These are phyloP conservation scores for Aplysia californica DNA, from an alignment of 1,140 invertebrate species.

Conservation along the genomic window DNA sequence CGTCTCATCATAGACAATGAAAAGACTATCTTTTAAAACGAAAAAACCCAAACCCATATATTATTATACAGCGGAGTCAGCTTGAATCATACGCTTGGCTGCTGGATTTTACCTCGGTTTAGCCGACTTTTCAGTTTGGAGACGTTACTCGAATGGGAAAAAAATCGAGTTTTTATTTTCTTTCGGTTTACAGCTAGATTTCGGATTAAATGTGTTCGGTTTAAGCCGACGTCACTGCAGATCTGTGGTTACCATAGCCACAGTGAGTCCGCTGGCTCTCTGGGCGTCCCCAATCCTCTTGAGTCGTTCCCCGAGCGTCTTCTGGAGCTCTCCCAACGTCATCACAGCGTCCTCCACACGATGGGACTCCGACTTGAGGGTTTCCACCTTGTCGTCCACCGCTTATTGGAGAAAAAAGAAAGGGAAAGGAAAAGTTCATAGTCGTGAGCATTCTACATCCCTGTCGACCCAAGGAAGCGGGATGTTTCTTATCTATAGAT, in stretches of 20 bases:
- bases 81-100: too few relatives aligned
- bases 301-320: constrained; percentile 8
- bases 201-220: background rate
- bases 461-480: too few relatives aligned
- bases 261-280: constrained; percentile 3
- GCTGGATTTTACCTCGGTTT: too few relatives aligned
- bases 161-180: background rate
- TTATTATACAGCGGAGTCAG: too few relatives aligned
- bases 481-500: too few relatives aligned
- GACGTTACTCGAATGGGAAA: too few relatives aligned
- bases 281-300: background rate
- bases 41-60: too few relatives aligned
- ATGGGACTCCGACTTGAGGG: constrained; percentile 5
- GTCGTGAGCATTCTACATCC: too few relatives aligned
- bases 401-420: background rate
- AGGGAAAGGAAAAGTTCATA: too few relatives aligned
- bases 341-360: constrained; percentile 18
- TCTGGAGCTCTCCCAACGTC: constrained; percentile 22
- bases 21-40: too few relatives aligned
- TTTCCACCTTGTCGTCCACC: constrained; percentile 16
- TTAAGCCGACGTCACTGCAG: background rate
- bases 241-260: constrained; percentile 10
- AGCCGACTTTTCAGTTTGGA: too few relatives aligned
- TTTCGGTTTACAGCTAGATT: background rate
- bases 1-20: too few relatives aligned